Evolutionary conservation across 2,888 invertebrate species (phyloP).

Genomic region (Plebejus anna): DNA sequence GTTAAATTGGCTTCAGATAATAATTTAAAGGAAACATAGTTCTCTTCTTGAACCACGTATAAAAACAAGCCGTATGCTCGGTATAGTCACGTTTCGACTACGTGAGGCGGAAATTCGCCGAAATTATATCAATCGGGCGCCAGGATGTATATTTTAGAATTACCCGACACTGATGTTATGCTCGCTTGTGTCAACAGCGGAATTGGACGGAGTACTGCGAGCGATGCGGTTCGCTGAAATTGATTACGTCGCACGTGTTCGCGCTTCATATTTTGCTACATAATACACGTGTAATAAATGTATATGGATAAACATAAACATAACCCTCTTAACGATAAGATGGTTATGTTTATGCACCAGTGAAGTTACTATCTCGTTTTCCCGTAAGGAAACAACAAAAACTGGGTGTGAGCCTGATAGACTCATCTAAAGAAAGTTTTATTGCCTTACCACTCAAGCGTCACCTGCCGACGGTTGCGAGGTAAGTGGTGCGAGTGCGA

Average conservation of each 20-base stretch:
- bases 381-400: no score
- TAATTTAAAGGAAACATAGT: constrained; percentile 1
- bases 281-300: neutral
- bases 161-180: constrained; percentile 35
- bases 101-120: constrained; percentile 51
- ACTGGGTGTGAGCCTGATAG: no score
- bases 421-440: no score
- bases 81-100: constrained; percentile 55
- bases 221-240: constrained; percentile 17
- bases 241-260: constrained; percentile 14
- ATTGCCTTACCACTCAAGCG: no score
- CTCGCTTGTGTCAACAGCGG: constrained; percentile 7
- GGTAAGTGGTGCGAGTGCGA: no score
- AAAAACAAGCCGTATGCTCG: constrained; percentile 35
- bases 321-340: no score
- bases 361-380: no score
- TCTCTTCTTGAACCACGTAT: constrained; percentile 20
- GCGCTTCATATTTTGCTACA: neutral
- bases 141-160: constrained; percentile 46
- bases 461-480: no score
- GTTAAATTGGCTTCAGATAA: neutral
- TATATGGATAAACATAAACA: no score
- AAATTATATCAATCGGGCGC: constrained; percentile 51
- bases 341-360: no score
- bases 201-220: constrained; percentile 13